A percentile compares a stretch with the other conserved stretches of the same genome.
phyloP scores from a whole-genome alignment of 2,888 invertebrate genomes.

The Noctua pronuba region DNA sequence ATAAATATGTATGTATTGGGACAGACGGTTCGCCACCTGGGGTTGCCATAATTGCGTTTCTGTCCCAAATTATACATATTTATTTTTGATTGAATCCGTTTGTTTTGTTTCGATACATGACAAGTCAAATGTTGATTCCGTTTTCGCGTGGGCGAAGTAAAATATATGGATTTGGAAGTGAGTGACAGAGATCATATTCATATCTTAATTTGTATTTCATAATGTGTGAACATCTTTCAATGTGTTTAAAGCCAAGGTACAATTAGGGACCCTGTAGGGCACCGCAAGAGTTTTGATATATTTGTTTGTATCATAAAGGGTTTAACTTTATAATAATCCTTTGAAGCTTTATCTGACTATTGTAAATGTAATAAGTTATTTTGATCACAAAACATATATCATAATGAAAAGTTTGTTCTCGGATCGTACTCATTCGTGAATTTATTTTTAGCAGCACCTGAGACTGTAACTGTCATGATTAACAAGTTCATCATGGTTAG shows the following conservation, averaged over 20 bases:
- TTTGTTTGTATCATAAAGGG: neutral
- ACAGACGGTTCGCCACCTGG: slow-evolving; percentile 77
- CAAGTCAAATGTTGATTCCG: slow-evolving; percentile 27
- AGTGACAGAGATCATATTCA: neutral
- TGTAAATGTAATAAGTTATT: neutral
- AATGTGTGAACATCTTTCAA: too few relatives aligned
- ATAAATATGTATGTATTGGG: slow-evolving; percentile 83
- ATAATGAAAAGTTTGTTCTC: neutral
- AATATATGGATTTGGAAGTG: slow-evolving; percentile 12
- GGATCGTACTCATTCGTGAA: neutral
- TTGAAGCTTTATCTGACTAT: slow-evolving; percentile 14
- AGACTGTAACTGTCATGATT: neutral
- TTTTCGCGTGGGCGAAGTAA: slow-evolving; percentile 1
- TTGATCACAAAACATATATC: neutral
- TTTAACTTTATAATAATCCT: slow-evolving; percentile 6
- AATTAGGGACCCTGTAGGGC: too few relatives aligned
- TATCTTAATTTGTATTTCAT: too few relatives aligned
- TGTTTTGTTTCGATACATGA: slow-evolving; percentile 41
- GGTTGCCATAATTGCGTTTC: slow-evolving; percentile 77
- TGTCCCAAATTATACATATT: slow-evolving; percentile 75
- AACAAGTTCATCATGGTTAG: neutral
- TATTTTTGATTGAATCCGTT: slow-evolving; percentile 67
- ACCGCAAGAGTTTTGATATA: neutral
- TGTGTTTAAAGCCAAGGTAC: too few relatives aligned
- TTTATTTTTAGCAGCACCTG: neutral